phyloP scores from a whole-genome alignment of 2,113 vertebrate genomes.

The Cyrtonyx montezumae region DNA sequence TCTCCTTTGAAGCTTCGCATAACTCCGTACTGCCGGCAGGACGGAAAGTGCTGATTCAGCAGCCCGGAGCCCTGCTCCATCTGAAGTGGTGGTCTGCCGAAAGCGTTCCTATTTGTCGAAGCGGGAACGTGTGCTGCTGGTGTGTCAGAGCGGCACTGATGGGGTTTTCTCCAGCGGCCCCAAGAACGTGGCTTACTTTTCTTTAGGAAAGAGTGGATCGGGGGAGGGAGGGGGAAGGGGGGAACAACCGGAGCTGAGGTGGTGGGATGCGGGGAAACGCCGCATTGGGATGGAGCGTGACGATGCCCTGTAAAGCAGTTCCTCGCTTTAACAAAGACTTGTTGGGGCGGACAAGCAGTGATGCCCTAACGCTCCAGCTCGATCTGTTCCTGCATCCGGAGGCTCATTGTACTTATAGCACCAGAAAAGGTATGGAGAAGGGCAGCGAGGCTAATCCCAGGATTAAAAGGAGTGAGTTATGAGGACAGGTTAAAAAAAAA shows the following conservation, averaged over 20 bases:
- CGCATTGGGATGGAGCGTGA: background rate
- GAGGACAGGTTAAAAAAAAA: constrained; percentile 18
- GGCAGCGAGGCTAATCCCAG: constrained; percentile 48
- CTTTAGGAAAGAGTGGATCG: background rate
- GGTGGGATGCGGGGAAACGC: background rate
- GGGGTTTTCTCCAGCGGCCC: background rate
- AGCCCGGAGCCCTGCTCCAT: constrained; percentile 58
- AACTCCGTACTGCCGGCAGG: constrained; percentile 26
- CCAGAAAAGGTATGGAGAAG: constrained; percentile 33
- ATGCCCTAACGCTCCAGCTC: background rate
- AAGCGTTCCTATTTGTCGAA: constrained; percentile 27
- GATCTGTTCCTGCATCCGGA: background rate
- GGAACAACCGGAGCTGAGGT: background rate
- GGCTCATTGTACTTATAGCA: background rate
- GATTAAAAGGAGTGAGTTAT: constrained; percentile 58
- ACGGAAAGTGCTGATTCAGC: constrained; percentile 79
- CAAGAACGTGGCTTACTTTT: background rate
- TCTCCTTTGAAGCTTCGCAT: constrained; percentile 43
- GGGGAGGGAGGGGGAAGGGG: background rate
- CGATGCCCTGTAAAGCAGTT: background rate
- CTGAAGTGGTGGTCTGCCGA: constrained; percentile 61
- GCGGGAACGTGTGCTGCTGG: constrained; percentile 54
- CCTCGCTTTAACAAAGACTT: background rate
- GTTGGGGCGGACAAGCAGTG: background rate
- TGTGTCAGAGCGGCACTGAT: constrained; percentile 27